Conservation (phyloP, 2,113 vertebrate species). For the Chloebia gouldiae region DNA sequence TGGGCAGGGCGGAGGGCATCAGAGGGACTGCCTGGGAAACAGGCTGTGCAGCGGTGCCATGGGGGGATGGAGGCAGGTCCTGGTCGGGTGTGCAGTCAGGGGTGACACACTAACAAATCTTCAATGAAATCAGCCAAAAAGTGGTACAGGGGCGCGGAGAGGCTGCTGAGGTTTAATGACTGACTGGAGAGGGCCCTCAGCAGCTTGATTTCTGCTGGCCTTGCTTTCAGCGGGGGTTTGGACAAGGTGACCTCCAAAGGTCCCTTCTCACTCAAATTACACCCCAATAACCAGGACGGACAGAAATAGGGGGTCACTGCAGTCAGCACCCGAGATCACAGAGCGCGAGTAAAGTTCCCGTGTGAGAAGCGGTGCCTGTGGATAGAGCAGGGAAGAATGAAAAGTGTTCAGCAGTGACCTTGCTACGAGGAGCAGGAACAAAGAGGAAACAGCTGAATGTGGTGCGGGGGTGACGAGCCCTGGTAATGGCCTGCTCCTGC, state of each 20-base stretch:
- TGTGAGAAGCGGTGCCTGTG: background rate
- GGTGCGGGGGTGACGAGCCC: constrained; percentile 51
- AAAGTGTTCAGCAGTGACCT: constrained; percentile 58
- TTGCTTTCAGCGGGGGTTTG: background rate
- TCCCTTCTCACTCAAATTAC: background rate
- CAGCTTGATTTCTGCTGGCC: constrained; percentile 13
- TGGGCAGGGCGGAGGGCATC: background rate
- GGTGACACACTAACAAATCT: background rate
- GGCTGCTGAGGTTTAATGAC: background rate
- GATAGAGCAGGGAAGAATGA: constrained; percentile 1
- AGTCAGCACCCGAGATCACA: background rate
- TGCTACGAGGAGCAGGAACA: constrained; percentile 55
- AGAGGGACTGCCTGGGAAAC: background rate
- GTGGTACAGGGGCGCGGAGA: background rate
- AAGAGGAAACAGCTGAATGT: constrained; percentile 57
- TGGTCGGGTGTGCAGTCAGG: accelerated
- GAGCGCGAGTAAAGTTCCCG: background rate
- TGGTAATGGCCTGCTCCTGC: constrained; percentile 57
- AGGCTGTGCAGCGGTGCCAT: accelerated
- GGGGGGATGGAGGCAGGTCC: background rate
- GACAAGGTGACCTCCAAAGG: background rate
- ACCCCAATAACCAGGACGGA: background rate
- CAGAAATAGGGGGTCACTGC: background rate
- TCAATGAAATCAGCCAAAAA: background rate
- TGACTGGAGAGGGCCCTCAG: constrained; percentile 16